These are phyloP conservation scores for Idaea biselata DNA, from an alignment of 2,888 invertebrate species.

Conservation along the genomic window DNA sequence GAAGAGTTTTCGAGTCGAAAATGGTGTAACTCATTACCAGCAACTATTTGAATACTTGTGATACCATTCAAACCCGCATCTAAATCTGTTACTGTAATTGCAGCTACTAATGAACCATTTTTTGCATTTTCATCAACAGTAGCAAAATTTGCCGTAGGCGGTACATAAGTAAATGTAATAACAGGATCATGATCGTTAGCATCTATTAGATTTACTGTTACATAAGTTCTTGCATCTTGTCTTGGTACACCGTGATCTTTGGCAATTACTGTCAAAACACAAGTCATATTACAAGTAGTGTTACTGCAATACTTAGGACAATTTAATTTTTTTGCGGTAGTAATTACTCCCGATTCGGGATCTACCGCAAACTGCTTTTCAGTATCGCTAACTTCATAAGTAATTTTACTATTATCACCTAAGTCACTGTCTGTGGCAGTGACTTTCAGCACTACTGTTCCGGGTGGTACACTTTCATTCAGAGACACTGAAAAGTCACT, in stretches of 20 bases:
- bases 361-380: constrained; percentile 95
- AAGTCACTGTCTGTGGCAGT: constrained; percentile 95
- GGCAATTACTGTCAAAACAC: constrained; percentile 96
- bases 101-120: constrained; percentile 94
- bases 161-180: constrained; percentile 93
- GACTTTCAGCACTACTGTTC: constrained; percentile 94
- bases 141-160: constrained; percentile 90
- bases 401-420: constrained; percentile 95
- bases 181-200: constrained; percentile 97
- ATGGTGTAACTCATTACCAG: constrained; percentile 94
- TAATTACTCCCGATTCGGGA: constrained; percentile 93
- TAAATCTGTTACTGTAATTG: constrained; percentile 93
- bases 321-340: constrained; percentile 88
- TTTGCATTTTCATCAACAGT: constrained; percentile 97
- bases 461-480: constrained; percentile 96
- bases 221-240: constrained; percentile 95
- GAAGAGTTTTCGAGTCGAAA: constrained; percentile 93
- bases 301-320: constrained; percentile 90
- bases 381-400: constrained; percentile 92
- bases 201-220: constrained; percentile 94
- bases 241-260: constrained; percentile 95
- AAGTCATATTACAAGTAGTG: constrained; percentile 92
- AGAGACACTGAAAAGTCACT: constrained; percentile 95
- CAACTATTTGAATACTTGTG: constrained; percentile 89
- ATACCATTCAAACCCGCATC: constrained; percentile 96